These are phyloP conservation scores for Eucidaris tribuloides DNA, from an alignment of 35 echinoderm and acorn worm genomes.

Conservation along the genomic window DNA sequence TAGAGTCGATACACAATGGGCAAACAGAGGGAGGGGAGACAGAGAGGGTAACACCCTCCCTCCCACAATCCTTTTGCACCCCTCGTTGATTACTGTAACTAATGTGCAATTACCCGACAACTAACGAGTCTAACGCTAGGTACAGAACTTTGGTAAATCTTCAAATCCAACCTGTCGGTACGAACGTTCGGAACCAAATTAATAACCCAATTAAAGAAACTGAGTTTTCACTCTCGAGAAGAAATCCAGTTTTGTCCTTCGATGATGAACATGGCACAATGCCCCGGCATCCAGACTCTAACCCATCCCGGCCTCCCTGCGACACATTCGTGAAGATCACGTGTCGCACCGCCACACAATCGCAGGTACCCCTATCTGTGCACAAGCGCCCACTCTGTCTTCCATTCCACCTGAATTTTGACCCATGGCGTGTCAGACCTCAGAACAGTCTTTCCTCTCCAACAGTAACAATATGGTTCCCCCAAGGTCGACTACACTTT, in stretches of 20 bases:
- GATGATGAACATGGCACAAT: too few relatives aligned
- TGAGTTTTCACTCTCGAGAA: not conserved
- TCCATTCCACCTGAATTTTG: not conserved
- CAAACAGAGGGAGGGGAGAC: not conserved
- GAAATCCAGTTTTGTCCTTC: too few relatives aligned
- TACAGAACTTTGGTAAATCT: not conserved
- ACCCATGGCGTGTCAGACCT: too few relatives aligned
- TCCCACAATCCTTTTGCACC: too few relatives aligned
- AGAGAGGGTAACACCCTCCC: not conserved
- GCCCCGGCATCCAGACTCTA: too few relatives aligned
- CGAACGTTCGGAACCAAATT: not conserved
- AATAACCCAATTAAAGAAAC: too few relatives aligned
- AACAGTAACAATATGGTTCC: not conserved
- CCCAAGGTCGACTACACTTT: not conserved
- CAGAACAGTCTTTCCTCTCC: not conserved
- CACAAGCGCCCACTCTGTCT: not conserved
- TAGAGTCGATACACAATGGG: slow-evolving; percentile 1
- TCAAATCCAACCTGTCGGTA: not conserved
- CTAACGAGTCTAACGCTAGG: not conserved
- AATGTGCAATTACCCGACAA: not conserved
- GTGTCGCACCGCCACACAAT: too few relatives aligned
- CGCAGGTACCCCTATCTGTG: not conserved
- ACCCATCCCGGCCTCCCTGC: too few relatives aligned
- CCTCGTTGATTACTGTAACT: too few relatives aligned
- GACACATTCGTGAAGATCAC: too few relatives aligned